Base-by-base conservation (phyloP, 1,140 invertebrate genomes). In the Drosophila navojoa region DNA sequence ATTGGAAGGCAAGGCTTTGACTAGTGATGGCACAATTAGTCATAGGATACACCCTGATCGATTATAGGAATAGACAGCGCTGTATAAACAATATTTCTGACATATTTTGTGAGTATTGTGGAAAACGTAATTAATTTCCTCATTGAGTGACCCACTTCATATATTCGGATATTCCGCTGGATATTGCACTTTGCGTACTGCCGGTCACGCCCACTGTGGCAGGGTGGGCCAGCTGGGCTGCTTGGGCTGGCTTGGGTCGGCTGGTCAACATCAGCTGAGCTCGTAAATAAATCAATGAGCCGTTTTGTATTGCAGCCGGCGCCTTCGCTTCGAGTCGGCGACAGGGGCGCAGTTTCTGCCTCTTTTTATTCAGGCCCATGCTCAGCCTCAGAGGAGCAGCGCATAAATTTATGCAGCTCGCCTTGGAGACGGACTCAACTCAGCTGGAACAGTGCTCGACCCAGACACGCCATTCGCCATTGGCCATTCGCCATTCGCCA, bases 281-380 rank as follows among this genome's bases (percentile, higher is more conserved):
- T 87, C 79, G 87, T 86, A 90, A 90, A 90, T 90, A 90, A 86
- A 90, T 90, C 87, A 90, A 90, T 90, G 82, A 80, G 79, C 79
- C 68, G 77, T 75, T 86, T 80, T 76, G 80, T 80, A 81, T 77
- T 90, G 79, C 81, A 74, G 62, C 67, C 81, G 79, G 73, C 74
- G 58, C 75, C 77, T 89, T 78, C 35, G 69, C 77, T 89, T 78
- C 35, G 69, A 81, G 71, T 69, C 73, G 81, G 70, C 55, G 81
- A 50, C 82, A 63, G 68, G 19, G 47, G 57, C 61, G 59, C 25
- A 53, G 44, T 49, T 70, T 70, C 64, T 64, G 76, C 79, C 69
- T 50, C 13, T 29, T 35, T 19, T 40, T 40, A 9, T 32, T 32
- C 40, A n/a, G n/a, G 44, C 22, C 44, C 25, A n/a, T 16, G 44